A percentile compares a stretch with the other conserved stretches of the same genome.
phyloP scores from a whole-genome alignment of 2,113 vertebrate genomes.

The Platysternon megacephalum region DNA sequence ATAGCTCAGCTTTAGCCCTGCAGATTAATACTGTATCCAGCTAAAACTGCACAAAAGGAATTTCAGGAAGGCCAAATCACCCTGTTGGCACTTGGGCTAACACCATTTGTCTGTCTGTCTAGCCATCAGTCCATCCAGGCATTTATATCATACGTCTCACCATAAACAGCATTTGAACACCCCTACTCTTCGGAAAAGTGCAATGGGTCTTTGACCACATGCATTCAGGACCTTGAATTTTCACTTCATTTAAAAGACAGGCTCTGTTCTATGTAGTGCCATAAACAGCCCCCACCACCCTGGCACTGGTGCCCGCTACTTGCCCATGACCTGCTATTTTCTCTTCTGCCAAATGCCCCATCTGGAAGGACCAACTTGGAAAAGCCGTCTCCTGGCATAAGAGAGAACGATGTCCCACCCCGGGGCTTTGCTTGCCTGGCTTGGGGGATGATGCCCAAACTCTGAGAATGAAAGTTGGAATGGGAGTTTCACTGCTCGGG shows the following conservation, averaged over 20 bases:
- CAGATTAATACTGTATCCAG: not conserved
- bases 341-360: not conserved
- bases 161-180: not conserved
- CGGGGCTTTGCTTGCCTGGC: not conserved
- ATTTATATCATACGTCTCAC: not conserved
- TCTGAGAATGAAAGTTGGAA: not conserved
- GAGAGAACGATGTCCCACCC: not conserved
- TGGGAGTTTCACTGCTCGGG: not conserved
- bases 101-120: not conserved
- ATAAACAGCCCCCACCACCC: not conserved
- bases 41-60: not conserved
- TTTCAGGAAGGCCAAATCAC: not conserved
- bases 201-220: accelerated
- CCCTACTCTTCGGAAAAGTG: not conserved
- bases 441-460: not conserved
- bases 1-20: not conserved
- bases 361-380: not conserved
- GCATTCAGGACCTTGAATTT: not conserved
- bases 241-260: not conserved
- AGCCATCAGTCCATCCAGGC: not conserved
- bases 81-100: not conserved
- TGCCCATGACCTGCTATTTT: not conserved
- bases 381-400: not conserved
- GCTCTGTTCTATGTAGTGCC: not conserved
- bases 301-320: not conserved